A percentile compares a stretch with the other conserved stretches of the same genome.
Conservation (phyloP, 2,888 invertebrate species). For the Eupithecia abbreviata region DNA sequence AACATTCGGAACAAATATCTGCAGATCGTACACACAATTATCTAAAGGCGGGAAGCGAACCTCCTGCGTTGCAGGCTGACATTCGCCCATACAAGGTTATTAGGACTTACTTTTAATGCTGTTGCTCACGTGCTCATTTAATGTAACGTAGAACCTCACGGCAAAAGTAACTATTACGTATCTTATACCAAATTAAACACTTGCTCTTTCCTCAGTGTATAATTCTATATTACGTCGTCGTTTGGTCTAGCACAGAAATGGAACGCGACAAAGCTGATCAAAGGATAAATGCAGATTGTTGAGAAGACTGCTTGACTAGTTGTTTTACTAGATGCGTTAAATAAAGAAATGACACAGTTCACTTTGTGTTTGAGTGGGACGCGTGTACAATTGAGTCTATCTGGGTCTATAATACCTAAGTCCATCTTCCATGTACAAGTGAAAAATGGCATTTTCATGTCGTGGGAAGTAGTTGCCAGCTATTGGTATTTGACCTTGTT, state of each 20-base stretch:
- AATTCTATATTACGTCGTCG: background rate
- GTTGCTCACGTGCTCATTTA: background rate
- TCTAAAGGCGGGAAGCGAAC: no score
- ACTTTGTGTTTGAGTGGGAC: conserved; percentile 18
- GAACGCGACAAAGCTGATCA: background rate
- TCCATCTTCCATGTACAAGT: background rate
- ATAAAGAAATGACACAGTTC: conserved; percentile 28
- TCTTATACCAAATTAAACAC: background rate
- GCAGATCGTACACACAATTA: no score
- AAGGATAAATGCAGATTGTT: background rate
- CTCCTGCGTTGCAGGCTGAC: no score
- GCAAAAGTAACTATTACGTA: background rate
- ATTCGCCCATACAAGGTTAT: no score
- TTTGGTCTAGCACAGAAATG: background rate
- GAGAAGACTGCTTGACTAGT: background rate
- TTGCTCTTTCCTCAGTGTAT: background rate
- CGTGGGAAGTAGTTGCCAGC: background rate
- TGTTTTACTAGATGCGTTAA: conserved; percentile 4
- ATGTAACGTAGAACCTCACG: background rate
- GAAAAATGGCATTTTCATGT: background rate
- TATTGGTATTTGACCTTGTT: background rate
- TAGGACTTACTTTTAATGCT: background rate
- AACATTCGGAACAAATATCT: no score
- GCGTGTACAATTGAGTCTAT: conserved; percentile 7
- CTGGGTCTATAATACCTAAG: background rate